Percentiles rank a stretch among this genome's conserved stretches.
Conservation (phyloP, 2,113 vertebrate species). For the Gobius niger region DNA sequence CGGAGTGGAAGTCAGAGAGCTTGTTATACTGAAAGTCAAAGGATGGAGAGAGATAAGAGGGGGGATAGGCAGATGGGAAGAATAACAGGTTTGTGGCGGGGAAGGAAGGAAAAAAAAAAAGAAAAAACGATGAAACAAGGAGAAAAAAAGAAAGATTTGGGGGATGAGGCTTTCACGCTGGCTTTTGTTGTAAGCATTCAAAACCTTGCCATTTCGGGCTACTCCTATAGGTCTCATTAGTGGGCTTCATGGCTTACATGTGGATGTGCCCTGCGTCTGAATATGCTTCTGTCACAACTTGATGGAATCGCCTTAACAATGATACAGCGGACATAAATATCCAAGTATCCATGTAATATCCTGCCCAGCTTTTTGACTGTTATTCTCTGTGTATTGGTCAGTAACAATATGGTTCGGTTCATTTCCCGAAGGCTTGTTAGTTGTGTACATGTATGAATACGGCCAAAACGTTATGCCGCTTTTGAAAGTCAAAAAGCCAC, state of each 20-base stretch:
- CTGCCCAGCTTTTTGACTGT: slow-evolving; percentile 29
- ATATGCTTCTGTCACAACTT: slow-evolving; percentile 64
- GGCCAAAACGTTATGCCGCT: background rate
- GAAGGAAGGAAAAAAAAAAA: background rate
- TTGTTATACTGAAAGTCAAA: slow-evolving; percentile 47
- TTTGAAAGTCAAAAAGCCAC: slow-evolving; percentile 7
- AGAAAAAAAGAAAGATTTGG: background rate
- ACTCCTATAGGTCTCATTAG: slow-evolving; percentile 63
- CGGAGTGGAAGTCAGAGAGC: slow-evolving; percentile 42
- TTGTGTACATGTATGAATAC: background rate
- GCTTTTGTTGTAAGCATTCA: slow-evolving; percentile 23
- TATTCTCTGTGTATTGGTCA: slow-evolving; percentile 44
- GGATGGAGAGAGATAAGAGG: slow-evolving; percentile 34
- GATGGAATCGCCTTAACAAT: slow-evolving; percentile 73
- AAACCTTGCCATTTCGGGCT: slow-evolving; percentile 30
- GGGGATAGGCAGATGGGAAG: background rate
- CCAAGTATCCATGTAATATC: slow-evolving; percentile 14
- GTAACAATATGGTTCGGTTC: slow-evolving; percentile 42
- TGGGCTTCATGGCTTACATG: slow-evolving; percentile 29
- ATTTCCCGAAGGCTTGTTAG: background rate
- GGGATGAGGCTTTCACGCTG: slow-evolving; percentile 19
- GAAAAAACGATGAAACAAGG: background rate
- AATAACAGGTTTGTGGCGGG: too few relatives aligned
- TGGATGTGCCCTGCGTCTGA: slow-evolving; percentile 41
- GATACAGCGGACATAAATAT: slow-evolving; percentile 22